Conservation (phyloP, 2,797 vertebrate species). For the Capromys pilorides region DNA sequence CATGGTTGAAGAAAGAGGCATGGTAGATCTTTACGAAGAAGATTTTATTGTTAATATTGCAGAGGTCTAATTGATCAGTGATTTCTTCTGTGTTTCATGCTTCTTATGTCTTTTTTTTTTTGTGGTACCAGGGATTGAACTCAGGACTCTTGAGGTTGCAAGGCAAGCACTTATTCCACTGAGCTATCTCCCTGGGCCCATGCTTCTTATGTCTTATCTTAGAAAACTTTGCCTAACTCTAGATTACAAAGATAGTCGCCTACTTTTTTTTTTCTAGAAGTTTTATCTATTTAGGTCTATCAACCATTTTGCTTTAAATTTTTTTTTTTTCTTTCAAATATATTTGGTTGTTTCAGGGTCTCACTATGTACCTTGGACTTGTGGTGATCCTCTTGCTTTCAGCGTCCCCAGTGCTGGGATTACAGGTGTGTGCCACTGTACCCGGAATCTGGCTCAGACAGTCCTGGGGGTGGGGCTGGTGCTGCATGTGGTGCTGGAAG, state of each 20-base stretch:
- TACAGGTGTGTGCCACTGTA: too few relatives aligned
- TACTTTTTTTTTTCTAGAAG: not conserved
- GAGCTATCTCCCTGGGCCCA: too few relatives aligned
- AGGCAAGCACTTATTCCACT: not conserved
- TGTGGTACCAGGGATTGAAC: too few relatives aligned
- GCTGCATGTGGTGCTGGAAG: too few relatives aligned
- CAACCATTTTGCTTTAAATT: not conserved
- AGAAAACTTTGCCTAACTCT: slow-evolving; percentile 27
- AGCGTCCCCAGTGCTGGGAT: too few relatives aligned
- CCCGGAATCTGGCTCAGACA: too few relatives aligned
- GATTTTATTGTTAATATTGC: not conserved
- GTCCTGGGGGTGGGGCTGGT: too few relatives aligned
- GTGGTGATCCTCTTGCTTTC: too few relatives aligned
- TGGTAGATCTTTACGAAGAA: not conserved
- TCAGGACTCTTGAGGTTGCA: too few relatives aligned
- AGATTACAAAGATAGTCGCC: slow-evolving; percentile 25
- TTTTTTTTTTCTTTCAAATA: too few relatives aligned
- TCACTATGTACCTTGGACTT: too few relatives aligned
- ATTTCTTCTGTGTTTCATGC: slow-evolving; percentile 9
- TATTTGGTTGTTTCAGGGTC: too few relatives aligned
- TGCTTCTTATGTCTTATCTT: not conserved
- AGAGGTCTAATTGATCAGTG: not conserved
- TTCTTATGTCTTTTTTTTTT: not conserved
- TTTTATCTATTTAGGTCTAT: not conserved
- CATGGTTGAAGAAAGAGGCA: not conserved